Evolutionary conservation across 2,888 invertebrate species (phyloP).

Genomic region (Stenoptilia bipunctidactyla): DNA sequence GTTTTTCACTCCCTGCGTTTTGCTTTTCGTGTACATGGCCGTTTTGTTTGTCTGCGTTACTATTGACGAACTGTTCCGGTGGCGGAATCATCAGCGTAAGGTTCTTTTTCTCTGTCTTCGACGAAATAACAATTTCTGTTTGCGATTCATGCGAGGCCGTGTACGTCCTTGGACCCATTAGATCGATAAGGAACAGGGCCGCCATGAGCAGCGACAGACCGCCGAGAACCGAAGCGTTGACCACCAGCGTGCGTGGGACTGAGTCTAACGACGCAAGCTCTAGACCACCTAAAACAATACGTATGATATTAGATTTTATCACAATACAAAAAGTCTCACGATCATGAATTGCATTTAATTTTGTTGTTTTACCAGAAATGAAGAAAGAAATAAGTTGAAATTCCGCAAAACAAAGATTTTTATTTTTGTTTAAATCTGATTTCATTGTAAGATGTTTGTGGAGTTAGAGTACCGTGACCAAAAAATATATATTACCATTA

Average conservation of each 20-base stretch:
- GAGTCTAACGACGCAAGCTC: slow-evolving; percentile 80
- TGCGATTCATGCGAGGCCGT: slow-evolving; percentile 50
- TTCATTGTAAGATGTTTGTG: too few species aligned
- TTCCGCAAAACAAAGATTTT: too few species aligned
- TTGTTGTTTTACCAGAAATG: too few species aligned
- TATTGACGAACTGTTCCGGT: slow-evolving; percentile 20
- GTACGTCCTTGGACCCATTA: slow-evolving; percentile 70
- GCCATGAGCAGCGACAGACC: slow-evolving; percentile 76
- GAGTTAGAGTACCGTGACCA: too few species aligned
- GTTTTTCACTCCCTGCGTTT: slow-evolving; percentile 19
- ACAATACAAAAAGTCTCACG: neutral
- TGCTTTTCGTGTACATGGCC: slow-evolving; percentile 6
- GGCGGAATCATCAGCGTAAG: slow-evolving; percentile 31
- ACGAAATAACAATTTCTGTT: slow-evolving; percentile 41
- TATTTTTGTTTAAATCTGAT: too few species aligned
- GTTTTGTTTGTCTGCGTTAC: slow-evolving; percentile 21
- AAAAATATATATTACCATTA: too few species aligned
- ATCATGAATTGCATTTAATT: neutral
- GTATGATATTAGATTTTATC: slow-evolving; percentile 1
- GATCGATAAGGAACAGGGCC: slow-evolving; percentile 76
- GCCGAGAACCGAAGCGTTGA: slow-evolving; percentile 80
- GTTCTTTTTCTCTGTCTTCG: slow-evolving; percentile 42
- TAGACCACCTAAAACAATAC: slow-evolving; percentile 67
- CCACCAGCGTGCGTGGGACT: slow-evolving; percentile 75
- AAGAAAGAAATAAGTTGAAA: too few species aligned